Evolutionary conservation across 2,888 invertebrate genomes (phyloP), one percentile per base, ranked within the genome.

Genomic region (Parascotia fuliginaria): DNA sequence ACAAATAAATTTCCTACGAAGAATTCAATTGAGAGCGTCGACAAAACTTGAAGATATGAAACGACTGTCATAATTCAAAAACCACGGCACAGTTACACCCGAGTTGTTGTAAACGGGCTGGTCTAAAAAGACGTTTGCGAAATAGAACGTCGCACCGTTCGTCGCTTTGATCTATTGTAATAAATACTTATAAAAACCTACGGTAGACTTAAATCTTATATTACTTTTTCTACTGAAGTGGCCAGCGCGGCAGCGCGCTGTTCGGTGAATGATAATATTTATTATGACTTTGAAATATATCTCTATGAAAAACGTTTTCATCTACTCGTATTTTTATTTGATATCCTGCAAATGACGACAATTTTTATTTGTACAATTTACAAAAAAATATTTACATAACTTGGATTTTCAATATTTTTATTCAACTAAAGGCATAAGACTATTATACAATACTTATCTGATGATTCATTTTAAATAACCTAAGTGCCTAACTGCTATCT

Each of bases 21-120:
- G 54, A 32, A 67, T 65, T 65, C 60, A 72, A 70, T 75, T 66
- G 61, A 32, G 42, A 57, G 47, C 60, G 53, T 49, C 48, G 60
- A 46, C 46, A 65, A 62, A 71, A 67, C 55, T 57, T 62, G 46
- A 55, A 67, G 65, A 61, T 66, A 61, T 60, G 51, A 70, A 73
- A 66, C 47, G 60, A 59, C 63, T 32, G 61, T 62, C 60, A 71
- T 75, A 75, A 67, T 65, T 72, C 53, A 68, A 31, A 34, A 53
- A 62, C 51, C 61, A 39, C 40, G 24, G 42, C 34, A 32, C 45
- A 54, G 42, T 58, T 29, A 48, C 48, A 40, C 48, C 32, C 41
- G 50, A 54, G 46, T 59, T 64, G 37, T 37, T 50, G 33, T 31
- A 37, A 65, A 58, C 48, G 31, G 52, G 42, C 27, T 46, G 61